Conservation (phyloP, 2,888 invertebrate species). For the Beris chalybata region DNA sequence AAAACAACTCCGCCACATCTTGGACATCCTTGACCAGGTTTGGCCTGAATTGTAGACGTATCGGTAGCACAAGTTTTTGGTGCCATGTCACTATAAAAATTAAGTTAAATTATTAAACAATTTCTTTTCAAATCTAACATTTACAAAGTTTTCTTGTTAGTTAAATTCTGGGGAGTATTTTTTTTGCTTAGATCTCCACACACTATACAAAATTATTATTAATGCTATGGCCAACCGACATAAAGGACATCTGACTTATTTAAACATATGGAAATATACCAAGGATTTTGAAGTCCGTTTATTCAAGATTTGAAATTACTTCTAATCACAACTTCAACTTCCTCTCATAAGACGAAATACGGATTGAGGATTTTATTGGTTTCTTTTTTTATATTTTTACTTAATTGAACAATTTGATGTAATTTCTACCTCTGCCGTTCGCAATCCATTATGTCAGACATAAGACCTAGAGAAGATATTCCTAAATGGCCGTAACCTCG, state of each 20-base stretch:
- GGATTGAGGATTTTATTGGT: not conserved
- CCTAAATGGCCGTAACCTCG: slow-evolving; percentile 92
- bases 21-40: slow-evolving; percentile 85
- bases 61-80: slow-evolving; percentile 77
- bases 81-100: slow-evolving; percentile 65
- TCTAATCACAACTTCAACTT: no score
- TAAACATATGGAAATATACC: not conserved
- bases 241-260: not conserved
- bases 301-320: not conserved
- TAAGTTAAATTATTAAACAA: not conserved
- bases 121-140: not conserved
- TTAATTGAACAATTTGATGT: not conserved
- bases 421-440: slow-evolving; percentile 70
- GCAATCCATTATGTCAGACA: slow-evolving; percentile 79
- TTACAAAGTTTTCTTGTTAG: not conserved
- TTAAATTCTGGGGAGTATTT: not conserved
- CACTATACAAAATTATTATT: no score
- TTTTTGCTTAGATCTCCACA: no score
- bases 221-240: no score
- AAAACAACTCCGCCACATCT: slow-evolving; percentile 89
- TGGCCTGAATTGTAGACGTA: slow-evolving; percentile 77
- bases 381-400: slow-evolving; percentile 2
- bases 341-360: not conserved
- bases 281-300: not conserved
- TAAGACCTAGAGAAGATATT: slow-evolving; percentile 80